Conservation (phyloP, 2,113 vertebrate species). For the Aegypius monachus region DNA sequence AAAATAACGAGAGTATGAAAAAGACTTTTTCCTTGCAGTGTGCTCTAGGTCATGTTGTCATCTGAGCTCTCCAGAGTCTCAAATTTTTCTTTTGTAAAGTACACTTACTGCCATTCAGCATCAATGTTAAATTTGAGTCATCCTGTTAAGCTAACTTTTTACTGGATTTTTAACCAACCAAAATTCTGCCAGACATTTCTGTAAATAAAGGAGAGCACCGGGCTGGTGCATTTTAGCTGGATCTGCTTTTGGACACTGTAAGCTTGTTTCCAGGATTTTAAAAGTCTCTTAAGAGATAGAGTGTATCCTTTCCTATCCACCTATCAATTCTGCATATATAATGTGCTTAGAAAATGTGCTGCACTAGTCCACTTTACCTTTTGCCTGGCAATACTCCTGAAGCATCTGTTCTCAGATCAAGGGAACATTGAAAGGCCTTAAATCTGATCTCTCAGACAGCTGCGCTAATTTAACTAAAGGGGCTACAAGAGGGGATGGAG, state of each 20-base stretch:
- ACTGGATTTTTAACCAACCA: neutral
- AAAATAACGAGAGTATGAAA: neutral
- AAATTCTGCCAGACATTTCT: neutral
- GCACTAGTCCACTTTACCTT: slow-evolving; percentile 29
- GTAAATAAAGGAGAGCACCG: neutral
- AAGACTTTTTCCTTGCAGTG: neutral
- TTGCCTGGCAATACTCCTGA: slow-evolving; percentile 37
- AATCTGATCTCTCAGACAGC: slow-evolving; percentile 54
- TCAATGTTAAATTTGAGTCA: neutral
- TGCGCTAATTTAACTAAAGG: slow-evolving; percentile 63
- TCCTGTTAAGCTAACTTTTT: neutral
- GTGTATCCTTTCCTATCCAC: neutral
- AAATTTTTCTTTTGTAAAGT: neutral
- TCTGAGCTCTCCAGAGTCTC: neutral
- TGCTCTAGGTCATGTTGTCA: neutral
- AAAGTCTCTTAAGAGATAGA: neutral
- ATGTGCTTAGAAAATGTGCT: slow-evolving; percentile 11
- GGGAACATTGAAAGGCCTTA: slow-evolving; percentile 47
- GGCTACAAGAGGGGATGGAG: slow-evolving; percentile 12
- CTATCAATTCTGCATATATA: slow-evolving; percentile 1
- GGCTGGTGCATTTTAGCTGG: neutral
- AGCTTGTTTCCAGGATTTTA: neutral
- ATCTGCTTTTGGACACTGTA: neutral
- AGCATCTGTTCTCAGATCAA: slow-evolving; percentile 49
- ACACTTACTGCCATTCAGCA: neutral